Evolutionary conservation across 2,797 vertebrate genomes (phyloP), one percentile per base, ranked within the genome.

Genomic region (Nothura maculosa): DNA sequence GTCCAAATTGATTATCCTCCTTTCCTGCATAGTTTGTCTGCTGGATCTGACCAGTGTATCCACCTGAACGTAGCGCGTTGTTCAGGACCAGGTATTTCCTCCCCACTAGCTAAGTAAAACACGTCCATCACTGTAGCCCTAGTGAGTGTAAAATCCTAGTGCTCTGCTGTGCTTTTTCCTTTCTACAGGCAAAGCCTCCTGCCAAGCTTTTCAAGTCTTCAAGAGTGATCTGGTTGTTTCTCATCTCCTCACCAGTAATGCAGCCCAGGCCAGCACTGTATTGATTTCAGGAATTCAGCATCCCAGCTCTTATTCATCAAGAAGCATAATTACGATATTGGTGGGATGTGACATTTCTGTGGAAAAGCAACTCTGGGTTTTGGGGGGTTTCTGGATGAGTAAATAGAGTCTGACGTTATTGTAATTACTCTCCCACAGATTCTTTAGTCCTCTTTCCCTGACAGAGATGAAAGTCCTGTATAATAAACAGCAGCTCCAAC

Each of bases 161-260:
- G 77, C 88, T 30, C 62, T 81, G 69, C 45, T 42, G 16, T 52
- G 10, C 20, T 52, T 90, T 78, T 89, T 85, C 47, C 27, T 32
- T 50, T 28, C 27, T 20, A 24, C 25, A 32, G 17, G 27, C 32
- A 55, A 55, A 67, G 48, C 20, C n/a, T 95, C 20, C 75, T 93
- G 82, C 89, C 77, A 82, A 77, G 82, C 80, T 94, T 92, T 91
- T 94, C 64, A 89, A 77, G 70, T 88, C 83, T 60, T 84, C 77
- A 82, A 72, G 40, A 92, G 64, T 58, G 80, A 81, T 95, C 82
- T 79, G 85, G 79, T 92, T 94, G 54, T 94, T 94, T 89, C 79
- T 60, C 22, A 66, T 88, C 62, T 84, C 94, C 93, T 88, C 85
- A 64, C 80, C 85, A 80, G 2, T 85, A 88, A 68, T n/a, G 68